Percentiles rank a stretch among this genome's conserved stretches.
These are phyloP conservation scores for Scolopax mira DNA, from an alignment of 2,113 vertebrate species.

Conservation along the genomic window DNA sequence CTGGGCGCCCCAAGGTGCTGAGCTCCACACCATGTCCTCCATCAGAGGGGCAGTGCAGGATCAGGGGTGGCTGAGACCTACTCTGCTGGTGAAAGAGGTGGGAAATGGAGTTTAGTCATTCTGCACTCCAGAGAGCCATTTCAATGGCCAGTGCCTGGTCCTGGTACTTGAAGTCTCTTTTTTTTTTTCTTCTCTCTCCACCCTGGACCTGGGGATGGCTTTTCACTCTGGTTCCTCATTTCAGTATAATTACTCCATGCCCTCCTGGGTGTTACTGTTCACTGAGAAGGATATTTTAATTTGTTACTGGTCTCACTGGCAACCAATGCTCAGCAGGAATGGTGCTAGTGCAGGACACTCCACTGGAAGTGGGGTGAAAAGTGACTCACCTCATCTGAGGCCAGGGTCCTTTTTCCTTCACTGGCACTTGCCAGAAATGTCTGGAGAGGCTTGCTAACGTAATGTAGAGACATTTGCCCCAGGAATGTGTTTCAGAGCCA, in stretches of 20 bases:
- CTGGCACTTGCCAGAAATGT: neutral
- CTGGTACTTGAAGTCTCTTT: neutral
- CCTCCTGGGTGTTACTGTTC: neutral
- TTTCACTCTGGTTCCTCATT: neutral
- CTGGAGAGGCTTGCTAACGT: neutral
- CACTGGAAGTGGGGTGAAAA: neutral
- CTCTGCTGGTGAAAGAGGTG: neutral
- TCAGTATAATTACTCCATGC: neutral
- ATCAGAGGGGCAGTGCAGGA: neutral
- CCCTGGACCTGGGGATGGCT: neutral
- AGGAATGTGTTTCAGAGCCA: neutral
- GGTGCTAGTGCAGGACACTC: neutral
- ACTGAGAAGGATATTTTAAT: neutral
- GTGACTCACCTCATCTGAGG: neutral
- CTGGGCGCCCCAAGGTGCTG: neutral
- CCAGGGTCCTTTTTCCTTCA: neutral
- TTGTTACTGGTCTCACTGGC: neutral
- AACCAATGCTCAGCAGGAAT: rapidly evolving
- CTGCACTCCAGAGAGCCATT: neutral
- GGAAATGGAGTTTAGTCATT: neutral
- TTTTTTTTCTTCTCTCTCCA: neutral
- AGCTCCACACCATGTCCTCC: neutral
- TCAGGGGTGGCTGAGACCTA: neutral
- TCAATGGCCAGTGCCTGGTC: neutral
- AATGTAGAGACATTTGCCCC: neutral